Percentiles rank a stretch among this genome's conserved stretches.
Evolutionary conservation across 2,888 invertebrate genomes (phyloP).

Genomic region (Sisyra terminalis): DNA sequence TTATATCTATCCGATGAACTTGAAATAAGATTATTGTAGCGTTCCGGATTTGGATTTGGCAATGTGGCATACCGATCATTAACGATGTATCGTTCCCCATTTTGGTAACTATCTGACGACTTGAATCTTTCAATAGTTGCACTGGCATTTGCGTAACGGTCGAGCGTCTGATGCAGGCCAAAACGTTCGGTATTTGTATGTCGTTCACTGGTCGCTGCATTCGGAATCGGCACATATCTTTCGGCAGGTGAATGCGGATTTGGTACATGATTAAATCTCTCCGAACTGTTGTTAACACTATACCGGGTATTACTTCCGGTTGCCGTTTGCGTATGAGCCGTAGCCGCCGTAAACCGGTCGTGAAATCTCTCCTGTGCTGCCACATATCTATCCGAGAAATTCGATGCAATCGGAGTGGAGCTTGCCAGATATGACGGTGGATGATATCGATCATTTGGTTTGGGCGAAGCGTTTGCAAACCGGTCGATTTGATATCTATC

Average conservation of each 20-base stretch:
- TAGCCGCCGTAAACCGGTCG: not conserved
- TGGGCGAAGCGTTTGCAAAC: conserved; percentile 15
- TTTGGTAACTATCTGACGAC: too few species aligned
- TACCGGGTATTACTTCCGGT: too few species aligned
- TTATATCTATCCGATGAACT: not conserved
- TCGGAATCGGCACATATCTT: conserved; percentile 10
- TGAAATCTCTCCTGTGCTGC: not conserved
- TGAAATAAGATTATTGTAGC: not conserved
- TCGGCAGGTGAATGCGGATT: conserved; percentile 12
- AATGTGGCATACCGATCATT: conserved; percentile 14
- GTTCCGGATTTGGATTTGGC: conserved; percentile 7
- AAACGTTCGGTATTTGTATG: conserved; percentile 3
- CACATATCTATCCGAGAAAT: not conserved
- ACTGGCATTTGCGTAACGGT: conserved; percentile 13
- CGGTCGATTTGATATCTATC: conserved; percentile 17
- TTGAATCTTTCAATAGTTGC: too few species aligned
- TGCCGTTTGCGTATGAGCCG: not conserved
- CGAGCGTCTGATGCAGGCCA: conserved; percentile 14
- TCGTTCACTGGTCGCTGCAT: not conserved
- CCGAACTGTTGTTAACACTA: not conserved
- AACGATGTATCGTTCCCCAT: conserved; percentile 12
- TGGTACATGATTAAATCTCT: not conserved
- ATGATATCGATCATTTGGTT: too few species aligned
- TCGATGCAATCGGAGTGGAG: conserved; percentile 21
- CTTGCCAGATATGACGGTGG: conserved; percentile 17